Evolutionary conservation across 2,888 invertebrate genomes (phyloP).

Genomic region (Byasa hedistus): DNA sequence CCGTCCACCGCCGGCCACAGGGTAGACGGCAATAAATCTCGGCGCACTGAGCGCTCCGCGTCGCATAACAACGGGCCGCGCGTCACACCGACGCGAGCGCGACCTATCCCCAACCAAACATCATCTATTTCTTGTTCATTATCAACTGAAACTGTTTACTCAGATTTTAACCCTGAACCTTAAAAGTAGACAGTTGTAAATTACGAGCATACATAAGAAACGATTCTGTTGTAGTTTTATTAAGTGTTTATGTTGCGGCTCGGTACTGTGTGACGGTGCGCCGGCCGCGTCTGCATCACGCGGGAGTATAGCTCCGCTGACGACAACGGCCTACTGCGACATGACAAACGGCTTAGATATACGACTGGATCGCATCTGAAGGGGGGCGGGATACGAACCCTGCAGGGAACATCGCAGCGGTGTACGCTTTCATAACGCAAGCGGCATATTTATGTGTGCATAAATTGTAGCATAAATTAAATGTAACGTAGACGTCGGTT

Average conservation of each 20-base stretch:
- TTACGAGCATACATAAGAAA: too few species aligned
- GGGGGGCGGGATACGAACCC: slow-evolving; percentile 11
- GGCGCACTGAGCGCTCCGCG: slow-evolving; percentile 43
- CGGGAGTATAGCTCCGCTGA: slow-evolving; percentile 38
- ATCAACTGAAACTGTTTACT: too few species aligned
- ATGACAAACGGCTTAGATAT: slow-evolving; percentile 55
- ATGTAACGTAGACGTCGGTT: too few species aligned
- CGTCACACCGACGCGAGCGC: slow-evolving; percentile 42
- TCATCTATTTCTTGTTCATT: background rate
- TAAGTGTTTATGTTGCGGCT: too few species aligned
- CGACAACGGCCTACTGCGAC: slow-evolving; percentile 48
- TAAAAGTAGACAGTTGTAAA: too few species aligned
- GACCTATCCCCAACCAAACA: too few species aligned
- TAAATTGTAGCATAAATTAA: too few species aligned
- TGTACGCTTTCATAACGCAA: background rate
- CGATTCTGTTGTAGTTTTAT: too few species aligned
- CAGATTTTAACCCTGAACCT: too few species aligned
- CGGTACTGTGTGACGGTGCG: background rate
- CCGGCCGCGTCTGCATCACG: slow-evolving; percentile 39
- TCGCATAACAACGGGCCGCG: slow-evolving; percentile 43
- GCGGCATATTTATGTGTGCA: background rate
- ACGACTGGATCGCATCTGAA: slow-evolving; percentile 34
- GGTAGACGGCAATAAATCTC: slow-evolving; percentile 64
- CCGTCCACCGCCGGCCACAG: slow-evolving; percentile 48
- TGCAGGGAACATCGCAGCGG: background rate